Evolutionary conservation across 2,888 invertebrate species (phyloP).

Genomic region (Archips crataeganus): DNA sequence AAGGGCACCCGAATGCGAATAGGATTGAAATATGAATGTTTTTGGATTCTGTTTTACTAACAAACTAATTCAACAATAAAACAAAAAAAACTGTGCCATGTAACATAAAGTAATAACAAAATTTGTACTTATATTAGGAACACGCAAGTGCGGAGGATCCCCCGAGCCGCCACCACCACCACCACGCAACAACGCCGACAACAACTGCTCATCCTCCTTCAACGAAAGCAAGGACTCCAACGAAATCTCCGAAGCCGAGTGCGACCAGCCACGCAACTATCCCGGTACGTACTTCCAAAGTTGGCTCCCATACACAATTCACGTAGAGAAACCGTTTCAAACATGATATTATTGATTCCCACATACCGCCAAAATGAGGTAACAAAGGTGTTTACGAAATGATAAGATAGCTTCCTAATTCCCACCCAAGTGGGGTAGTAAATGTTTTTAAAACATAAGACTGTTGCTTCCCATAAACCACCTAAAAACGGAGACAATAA

Average conservation of each 20-base stretch:
- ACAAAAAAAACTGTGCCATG: too few relatives aligned
- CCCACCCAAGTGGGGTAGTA: not conserved
- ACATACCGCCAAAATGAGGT: not conserved
- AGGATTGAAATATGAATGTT: too few relatives aligned
- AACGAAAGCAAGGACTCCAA: conserved; percentile 98
- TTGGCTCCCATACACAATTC: too few relatives aligned
- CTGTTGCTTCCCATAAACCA: not conserved
- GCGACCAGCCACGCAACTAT: conserved; percentile 94
- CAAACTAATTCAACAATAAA: too few relatives aligned
- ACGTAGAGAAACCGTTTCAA: too few relatives aligned
- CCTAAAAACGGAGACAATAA: not conserved
- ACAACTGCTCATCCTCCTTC: conserved; percentile 92
- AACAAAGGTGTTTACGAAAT: not conserved
- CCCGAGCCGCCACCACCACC: conserved; percentile 90
- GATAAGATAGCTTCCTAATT: not conserved
- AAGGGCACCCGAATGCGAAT: too few relatives aligned
- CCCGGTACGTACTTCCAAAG: conserved; percentile 87
- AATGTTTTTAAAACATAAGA: not conserved
- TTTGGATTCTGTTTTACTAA: too few relatives aligned
- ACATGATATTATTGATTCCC: not conserved
- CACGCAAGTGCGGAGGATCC: conserved; percentile 77
- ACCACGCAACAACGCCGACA: conserved; percentile 92
- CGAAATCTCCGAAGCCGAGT: conserved; percentile 97
- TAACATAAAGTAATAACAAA: too few relatives aligned
- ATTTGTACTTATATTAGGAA: conserved; percentile 57